These are phyloP conservation scores for Sebastes steindachneri DNA, from an alignment of 2,797 vertebrate species.

Conservation along the genomic window DNA sequence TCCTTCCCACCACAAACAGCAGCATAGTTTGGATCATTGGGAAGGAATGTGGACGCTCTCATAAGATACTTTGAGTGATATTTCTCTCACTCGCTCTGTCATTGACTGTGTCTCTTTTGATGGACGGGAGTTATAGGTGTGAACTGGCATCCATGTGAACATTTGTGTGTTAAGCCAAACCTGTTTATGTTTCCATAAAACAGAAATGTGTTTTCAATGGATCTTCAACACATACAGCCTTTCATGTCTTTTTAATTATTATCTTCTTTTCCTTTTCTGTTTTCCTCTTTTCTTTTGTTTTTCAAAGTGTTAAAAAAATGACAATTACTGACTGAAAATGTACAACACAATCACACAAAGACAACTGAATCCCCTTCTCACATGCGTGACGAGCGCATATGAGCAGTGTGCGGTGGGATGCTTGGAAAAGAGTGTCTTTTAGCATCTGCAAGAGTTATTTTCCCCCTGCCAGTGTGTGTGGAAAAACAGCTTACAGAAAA, in stretches of 20 bases:
- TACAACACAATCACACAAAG: not conserved
- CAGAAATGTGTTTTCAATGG: not conserved
- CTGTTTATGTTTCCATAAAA: conserved; percentile 8
- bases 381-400: not conserved
- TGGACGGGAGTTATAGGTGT: not conserved
- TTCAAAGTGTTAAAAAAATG: not conserved
- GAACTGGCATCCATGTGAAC: not conserved
- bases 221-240: not conserved
- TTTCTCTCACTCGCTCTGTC: conserved; percentile 15
- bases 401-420: not conserved
- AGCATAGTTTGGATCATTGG: conserved; percentile 52
- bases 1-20: conserved; percentile 70
- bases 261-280: not conserved
- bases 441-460: conserved; percentile 14
- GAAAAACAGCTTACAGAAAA: conserved; percentile 44
- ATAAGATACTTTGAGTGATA: conserved; percentile 38
- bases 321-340: not conserved
- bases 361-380: not conserved
- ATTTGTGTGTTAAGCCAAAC: not conserved
- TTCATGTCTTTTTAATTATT: not conserved
- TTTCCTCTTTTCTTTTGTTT: not conserved
- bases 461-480: conserved; percentile 1
- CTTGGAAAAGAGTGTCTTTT: not conserved
- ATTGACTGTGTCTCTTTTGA: conserved; percentile 24
- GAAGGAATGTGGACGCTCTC: conserved; percentile 63